Evolutionary conservation across 2,113 vertebrate species (phyloP).

Genomic region (Phrynosoma blainvillii): DNA sequence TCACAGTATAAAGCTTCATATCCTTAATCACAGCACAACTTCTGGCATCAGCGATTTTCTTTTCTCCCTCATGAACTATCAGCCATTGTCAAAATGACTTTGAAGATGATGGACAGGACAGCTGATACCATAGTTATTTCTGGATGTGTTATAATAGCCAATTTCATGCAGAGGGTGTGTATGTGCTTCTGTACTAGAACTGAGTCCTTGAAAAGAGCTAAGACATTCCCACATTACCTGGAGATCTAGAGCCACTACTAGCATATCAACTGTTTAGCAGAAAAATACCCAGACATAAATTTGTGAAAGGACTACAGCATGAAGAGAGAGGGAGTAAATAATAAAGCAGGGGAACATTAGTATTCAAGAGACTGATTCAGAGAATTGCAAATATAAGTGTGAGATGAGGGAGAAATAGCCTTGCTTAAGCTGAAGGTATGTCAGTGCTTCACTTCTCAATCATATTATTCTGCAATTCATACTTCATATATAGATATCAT

Average conservation of each 20-base stretch:
- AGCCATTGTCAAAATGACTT: conserved; percentile 6
- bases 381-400: conserved; percentile 23
- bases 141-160: background rate
- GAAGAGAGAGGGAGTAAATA: background rate
- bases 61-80: background rate
- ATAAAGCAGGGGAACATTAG: background rate
- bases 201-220: background rate
- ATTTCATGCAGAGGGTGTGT: background rate
- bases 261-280: background rate
- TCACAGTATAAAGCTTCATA: background rate
- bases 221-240: background rate
- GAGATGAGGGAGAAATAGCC: background rate
- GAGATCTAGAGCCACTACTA: background rate
- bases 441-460: conserved; percentile 30
- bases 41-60: background rate
- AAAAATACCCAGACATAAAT: background rate
- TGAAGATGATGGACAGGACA: background rate
- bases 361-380: background rate
- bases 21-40: no score
- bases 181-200: background rate
- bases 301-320: background rate
- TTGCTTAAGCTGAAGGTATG: conserved; percentile 20
- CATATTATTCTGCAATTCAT: background rate
- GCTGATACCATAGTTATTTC: background rate
- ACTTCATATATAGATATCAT: conserved; percentile 34